These are phyloP conservation scores for Platanista minor DNA, from an alignment of 2,113 vertebrate genomes.

Conservation along the genomic window DNA sequence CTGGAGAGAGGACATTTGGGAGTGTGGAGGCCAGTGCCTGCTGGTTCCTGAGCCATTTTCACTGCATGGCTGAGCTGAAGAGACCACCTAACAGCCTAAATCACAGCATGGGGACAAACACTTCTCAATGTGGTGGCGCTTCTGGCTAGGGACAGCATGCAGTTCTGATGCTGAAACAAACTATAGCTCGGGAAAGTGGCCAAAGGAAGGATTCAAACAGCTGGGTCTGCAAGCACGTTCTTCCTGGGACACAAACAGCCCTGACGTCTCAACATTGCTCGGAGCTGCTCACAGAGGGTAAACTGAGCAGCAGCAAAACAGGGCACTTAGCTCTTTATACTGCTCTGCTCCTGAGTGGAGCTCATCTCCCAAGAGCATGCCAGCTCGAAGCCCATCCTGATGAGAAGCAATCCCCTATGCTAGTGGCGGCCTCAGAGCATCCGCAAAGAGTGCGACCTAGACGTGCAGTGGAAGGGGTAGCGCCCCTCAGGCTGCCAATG, in stretches of 20 bases:
- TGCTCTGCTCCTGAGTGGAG: neutral
- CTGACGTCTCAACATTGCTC: neutral
- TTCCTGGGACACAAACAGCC: neutral
- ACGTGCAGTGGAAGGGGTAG: accelerated
- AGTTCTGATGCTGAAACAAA: neutral
- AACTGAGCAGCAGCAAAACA: neutral
- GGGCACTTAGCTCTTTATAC: neutral
- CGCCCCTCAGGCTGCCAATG: neutral
- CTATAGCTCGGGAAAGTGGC: neutral
- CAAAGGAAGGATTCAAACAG: neutral
- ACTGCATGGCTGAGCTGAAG: neutral
- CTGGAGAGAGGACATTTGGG: neutral
- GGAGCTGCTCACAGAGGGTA: neutral
- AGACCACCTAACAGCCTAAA: neutral
- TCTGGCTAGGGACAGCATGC: neutral
- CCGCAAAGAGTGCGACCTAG: neutral
- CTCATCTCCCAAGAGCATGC: neutral
- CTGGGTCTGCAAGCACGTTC: neutral
- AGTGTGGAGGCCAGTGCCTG: neutral
- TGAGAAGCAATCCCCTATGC: neutral
- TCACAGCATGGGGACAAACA: neutral
- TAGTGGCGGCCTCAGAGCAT: neutral
- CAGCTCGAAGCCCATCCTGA: neutral
- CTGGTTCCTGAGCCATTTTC: neutral
- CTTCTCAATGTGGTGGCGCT: neutral